A percentile compares a stretch with the other conserved stretches of the same genome.
Evolutionary conservation across 2,113 vertebrate species (phyloP).

Genomic region (Eptesicus fuscus): DNA sequence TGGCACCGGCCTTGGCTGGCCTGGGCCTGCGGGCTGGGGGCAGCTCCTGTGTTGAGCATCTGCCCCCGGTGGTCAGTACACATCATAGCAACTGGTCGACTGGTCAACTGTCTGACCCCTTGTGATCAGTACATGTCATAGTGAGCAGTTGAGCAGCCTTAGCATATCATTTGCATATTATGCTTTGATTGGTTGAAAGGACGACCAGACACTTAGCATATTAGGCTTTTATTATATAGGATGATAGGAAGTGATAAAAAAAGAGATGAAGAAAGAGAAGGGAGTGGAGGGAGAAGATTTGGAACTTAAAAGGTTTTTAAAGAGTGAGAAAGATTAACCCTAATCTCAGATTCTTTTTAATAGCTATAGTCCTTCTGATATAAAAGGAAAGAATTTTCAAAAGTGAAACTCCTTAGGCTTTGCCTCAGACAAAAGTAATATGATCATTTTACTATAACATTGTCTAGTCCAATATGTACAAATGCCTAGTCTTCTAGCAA

Average conservation of each 20-base stretch:
- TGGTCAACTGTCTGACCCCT: no score
- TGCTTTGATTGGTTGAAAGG: no score
- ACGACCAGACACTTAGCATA: no score
- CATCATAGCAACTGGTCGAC: no score
- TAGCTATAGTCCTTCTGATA: not conserved
- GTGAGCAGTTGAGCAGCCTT: no score
- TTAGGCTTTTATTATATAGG: no score
- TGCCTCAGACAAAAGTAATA: not conserved
- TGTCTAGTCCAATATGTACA: not conserved
- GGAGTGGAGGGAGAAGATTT: not conserved
- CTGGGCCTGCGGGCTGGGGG: no score
- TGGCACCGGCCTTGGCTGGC: no score
- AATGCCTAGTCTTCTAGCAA: not conserved
- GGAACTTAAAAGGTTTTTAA: not conserved
- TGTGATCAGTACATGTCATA: no score
- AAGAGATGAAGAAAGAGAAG: not conserved
- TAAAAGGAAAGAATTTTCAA: not conserved
- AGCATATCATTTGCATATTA: no score
- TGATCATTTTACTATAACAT: not conserved
- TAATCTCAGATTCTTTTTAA: not conserved
- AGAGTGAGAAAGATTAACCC: not conserved
- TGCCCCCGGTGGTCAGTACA: no score
- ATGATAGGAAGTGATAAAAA: not conserved
- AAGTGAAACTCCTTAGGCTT: not conserved
- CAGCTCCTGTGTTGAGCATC: no score